Conservation (phyloP, 2,888 invertebrate species). For the Trileptium ribeirensis region DNA sequence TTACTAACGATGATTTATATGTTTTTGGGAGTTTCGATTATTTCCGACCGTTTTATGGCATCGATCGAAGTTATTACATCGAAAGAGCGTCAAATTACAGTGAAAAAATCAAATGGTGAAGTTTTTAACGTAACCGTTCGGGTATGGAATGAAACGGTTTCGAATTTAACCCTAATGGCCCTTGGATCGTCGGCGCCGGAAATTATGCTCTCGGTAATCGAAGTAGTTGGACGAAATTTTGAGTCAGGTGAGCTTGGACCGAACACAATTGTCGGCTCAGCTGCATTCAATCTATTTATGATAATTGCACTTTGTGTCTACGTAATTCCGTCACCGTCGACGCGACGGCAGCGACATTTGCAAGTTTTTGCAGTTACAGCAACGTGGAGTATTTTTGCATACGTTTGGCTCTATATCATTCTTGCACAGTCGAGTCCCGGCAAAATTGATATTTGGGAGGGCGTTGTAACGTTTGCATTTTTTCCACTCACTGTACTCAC, state of each 20-base stretch:
- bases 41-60: constrained; percentile 97
- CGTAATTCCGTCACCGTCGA: constrained; percentile 37
- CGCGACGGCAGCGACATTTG: constrained; percentile 61
- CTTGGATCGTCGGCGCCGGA: constrained; percentile 96
- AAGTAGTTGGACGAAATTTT: constrained; percentile 90
- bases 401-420: constrained; percentile 94
- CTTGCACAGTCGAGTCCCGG: constrained; percentile 76
- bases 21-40: constrained; percentile 96
- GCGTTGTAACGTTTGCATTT: constrained; percentile 82
- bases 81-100: constrained; percentile 78
- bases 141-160: constrained; percentile 98
- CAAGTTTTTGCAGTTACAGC: constrained; percentile 95
- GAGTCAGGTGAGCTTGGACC: constrained; percentile 91
- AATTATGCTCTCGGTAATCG: constrained; percentile 90
- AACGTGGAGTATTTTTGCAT: constrained; percentile 95
- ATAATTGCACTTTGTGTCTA: constrained; percentile 83
- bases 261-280: constrained; percentile 96
- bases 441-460: constrained; percentile 65
- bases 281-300: constrained; percentile 94
- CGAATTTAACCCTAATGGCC: constrained; percentile 96
- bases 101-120: background rate
- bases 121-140: constrained; percentile 78
- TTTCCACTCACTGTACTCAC: constrained; percentile 91
- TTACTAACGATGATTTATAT: constrained; percentile 78
- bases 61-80: constrained; percentile 98